phyloP scores from a whole-genome alignment of 2,888 invertebrate genomes.

The Matsumyia berberina region DNA sequence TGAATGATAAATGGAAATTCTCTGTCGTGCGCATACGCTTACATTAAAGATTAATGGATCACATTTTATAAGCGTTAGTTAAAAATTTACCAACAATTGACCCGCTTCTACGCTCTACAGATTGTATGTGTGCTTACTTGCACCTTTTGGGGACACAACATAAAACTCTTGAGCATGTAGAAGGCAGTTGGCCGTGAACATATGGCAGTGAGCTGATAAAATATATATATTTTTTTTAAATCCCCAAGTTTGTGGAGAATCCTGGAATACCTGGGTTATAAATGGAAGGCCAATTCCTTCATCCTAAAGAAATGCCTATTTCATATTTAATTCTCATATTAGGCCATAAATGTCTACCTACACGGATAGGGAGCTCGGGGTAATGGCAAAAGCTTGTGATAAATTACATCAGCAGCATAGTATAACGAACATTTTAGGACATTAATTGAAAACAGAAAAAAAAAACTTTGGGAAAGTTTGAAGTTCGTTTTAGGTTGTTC shows the following conservation, averaged over 20 bases:
- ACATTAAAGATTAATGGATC: constrained; percentile 72
- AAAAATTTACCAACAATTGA: constrained; percentile 56
- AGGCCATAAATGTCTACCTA: constrained; percentile 37
- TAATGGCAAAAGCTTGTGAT: constrained; percentile 25
- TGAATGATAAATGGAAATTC: constrained; percentile 66
- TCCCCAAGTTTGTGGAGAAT: constrained; percentile 33
- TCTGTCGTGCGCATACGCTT: constrained; percentile 65
- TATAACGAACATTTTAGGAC: constrained; percentile 27
- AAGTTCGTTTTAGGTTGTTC: constrained; percentile 3
- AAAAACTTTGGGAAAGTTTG: constrained; percentile 3
- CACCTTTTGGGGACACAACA: constrained; percentile 27
- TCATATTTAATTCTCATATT: constrained; percentile 54
- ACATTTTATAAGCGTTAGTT: constrained; percentile 66
- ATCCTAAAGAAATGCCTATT: constrained; percentile 36
- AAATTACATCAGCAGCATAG: constrained; percentile 13
- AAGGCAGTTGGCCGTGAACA: constrained; percentile 56
- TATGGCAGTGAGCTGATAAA: constrained; percentile 49
- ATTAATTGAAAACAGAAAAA: constrained; percentile 21
- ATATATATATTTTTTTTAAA: constrained; percentile 5
- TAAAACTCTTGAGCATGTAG: constrained; percentile 15
- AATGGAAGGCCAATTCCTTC: constrained; percentile 36
- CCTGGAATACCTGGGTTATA: constrained; percentile 39
- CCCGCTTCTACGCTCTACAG: constrained; percentile 5
- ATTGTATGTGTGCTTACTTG: constrained; percentile 27
- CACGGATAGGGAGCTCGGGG: background rate